Base-by-base conservation (phyloP, 1,140 invertebrate species). In the Maconellicoccus hirsutus region DNA sequence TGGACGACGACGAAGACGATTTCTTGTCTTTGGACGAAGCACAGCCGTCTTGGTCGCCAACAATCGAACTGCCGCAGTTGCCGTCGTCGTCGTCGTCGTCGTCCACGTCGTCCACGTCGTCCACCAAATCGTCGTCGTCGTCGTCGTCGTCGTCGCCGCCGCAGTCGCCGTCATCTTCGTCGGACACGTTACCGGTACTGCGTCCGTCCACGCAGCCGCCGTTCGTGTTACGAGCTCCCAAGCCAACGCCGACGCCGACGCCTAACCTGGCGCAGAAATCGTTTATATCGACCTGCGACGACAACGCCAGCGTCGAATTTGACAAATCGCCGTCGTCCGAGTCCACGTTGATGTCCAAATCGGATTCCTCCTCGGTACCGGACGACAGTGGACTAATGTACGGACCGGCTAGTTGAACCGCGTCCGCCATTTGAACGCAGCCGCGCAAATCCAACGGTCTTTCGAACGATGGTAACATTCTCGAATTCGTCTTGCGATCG, bases 341-440 rank as follows among this genome's bases (percentile, higher is more conserved):
- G 27, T 77, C 77, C 25, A 77, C 77, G 73, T 77, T 77, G 38
- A 77, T 75, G 70, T 77, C 77, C 4, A 73, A 75, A 61, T 73
- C 73, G 1, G 73, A 71, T n/a, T 72, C 71, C 72, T 71, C 74
- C 70, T 63, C n/a, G 70, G 21, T 19, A 69, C 25, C 12, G 6
- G 70, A 74, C 38, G 71, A 39, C 27, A 59, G 27, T 16, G 39
- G 71, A 27, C 52, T 23, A 69, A 72, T 59, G 29, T 71, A 69
- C 42, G 33, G 70, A 19, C 69, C 26, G 38, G 66, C n/a, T 29
- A 59, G 72, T 52, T 38, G 38, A 66, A 61, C 22, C 73, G 66
- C 71, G 25, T 66, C 69, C 7, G 26, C n/a, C 52, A 59, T 16
- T 27, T 26, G 22, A 19, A 12, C 25, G 14, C 27, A 27, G 2